Evolutionary conservation across 2,113 vertebrate species (phyloP).

Genomic region (Felis chaus): DNA sequence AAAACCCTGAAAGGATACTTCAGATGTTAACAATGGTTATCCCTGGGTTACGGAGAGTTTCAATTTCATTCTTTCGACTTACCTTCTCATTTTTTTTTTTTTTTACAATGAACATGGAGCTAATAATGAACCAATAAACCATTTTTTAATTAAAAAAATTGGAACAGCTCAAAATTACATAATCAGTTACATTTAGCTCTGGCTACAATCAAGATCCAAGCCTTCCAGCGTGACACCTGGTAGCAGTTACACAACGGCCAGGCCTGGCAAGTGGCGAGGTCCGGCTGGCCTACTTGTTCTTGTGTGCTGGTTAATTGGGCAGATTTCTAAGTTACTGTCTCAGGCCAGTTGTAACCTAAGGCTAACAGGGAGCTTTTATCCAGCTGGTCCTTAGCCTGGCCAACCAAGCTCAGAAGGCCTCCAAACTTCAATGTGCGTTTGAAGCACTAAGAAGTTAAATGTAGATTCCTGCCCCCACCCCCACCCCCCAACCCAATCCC

Average conservation of each 20-base stretch:
- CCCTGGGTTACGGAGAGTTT: not conserved
- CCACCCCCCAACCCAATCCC: rapidly evolving
- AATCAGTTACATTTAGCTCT: slow-evolving; percentile 19
- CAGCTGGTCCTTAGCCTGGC: not conserved
- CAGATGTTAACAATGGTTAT: not conserved
- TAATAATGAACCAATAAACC: slow-evolving; percentile 31
- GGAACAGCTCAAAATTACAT: slow-evolving; percentile 56
- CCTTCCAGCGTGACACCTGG: slow-evolving; percentile 63
- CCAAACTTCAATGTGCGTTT: not conserved
- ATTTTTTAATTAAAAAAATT: slow-evolving; percentile 65
- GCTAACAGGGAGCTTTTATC: slow-evolving; percentile 19
- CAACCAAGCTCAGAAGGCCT: not conserved
- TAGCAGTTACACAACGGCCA: not conserved
- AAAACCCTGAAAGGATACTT: not conserved
- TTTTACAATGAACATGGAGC: not conserved
- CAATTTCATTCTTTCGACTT: not conserved
- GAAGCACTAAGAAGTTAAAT: not conserved
- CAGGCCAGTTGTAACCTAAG: slow-evolving; percentile 8
- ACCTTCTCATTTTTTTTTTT: not conserved
- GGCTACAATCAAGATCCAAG: slow-evolving; percentile 34
- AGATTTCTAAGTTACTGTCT: not conserved
- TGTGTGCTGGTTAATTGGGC: not conserved
- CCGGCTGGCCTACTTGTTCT: slow-evolving; percentile 54
- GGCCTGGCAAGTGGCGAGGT: not conserved
- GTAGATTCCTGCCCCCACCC: not conserved